phyloP scores from a whole-genome alignment of 1,140 invertebrate species.

The Drosophila chauvacae region DNA sequence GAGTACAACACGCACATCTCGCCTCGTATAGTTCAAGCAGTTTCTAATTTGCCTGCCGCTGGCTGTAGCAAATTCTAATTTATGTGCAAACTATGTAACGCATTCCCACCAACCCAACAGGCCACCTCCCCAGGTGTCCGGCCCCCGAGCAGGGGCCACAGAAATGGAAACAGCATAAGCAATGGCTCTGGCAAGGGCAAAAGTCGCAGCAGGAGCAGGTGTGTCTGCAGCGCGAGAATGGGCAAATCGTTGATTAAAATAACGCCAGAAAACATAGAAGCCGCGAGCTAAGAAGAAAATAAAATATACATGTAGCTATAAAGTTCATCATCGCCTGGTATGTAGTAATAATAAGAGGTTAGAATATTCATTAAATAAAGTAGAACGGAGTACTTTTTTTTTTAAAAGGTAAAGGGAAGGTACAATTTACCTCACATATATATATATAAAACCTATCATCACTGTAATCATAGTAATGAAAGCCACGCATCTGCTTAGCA shows the following conservation, averaged over 20 bases:
- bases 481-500: background rate
- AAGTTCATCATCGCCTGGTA: conserved; percentile 8
- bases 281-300: conserved; percentile 5
- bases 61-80: conserved; percentile 78
- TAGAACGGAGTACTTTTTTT: background rate
- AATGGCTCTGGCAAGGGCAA: conserved; percentile 16
- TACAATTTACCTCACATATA: background rate
- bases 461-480: background rate
- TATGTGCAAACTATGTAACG: conserved; percentile 75
- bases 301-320: conserved; percentile 6
- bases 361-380: conserved; percentile 9
- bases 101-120: conserved; percentile 3
- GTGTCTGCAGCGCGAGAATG: conserved; percentile 22
- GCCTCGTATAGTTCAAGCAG: conserved; percentile 60
- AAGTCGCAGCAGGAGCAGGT: conserved; percentile 47
- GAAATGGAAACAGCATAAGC: conserved; percentile 16
- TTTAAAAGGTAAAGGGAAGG: too few relatives aligned
- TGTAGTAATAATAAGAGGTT: conserved; percentile 9
- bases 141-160: conserved; percentile 3
- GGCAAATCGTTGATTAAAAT: conserved; percentile 42
- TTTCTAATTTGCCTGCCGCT: conserved; percentile 76
- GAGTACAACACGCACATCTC: conserved; percentile 66
- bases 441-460: too few relatives aligned
- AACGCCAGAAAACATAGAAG: conserved; percentile 27
- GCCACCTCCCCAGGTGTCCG: background rate